Evolutionary conservation across 2,888 invertebrate genomes (phyloP).

Genomic region (Diaprepes abbreviatus): DNA sequence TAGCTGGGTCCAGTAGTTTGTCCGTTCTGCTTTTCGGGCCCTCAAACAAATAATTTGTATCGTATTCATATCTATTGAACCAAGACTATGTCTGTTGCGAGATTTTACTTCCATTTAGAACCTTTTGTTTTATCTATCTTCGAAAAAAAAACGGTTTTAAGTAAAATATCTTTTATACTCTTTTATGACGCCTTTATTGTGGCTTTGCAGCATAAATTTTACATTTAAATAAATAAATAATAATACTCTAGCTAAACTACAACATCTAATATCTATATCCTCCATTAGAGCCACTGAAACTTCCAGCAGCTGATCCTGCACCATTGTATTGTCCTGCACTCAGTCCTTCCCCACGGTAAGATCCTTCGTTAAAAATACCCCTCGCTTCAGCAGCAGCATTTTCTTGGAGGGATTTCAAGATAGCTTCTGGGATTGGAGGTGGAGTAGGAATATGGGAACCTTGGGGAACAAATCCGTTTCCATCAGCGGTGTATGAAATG

Average conservation of each 20-base stretch:
- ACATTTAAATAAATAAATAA: neutral
- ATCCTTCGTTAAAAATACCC: conserved; percentile 47
- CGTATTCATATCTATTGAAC: no score
- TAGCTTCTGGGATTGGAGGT: conserved; percentile 73
- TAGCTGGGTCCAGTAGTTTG: no score
- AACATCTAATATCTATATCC: conserved; percentile 31
- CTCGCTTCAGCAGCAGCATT: conserved; percentile 55
- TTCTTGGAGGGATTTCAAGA: conserved; percentile 63
- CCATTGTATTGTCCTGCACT: conserved; percentile 32
- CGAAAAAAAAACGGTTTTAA: no score
- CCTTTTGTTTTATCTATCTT: no score
- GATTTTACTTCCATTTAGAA: no score
- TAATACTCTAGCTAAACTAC: neutral
- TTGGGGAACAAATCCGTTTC: conserved; percentile 71
- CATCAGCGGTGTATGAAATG: conserved; percentile 72
- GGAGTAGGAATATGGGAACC: conserved; percentile 72
- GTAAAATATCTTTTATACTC: no score
- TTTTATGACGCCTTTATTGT: conserved; percentile 5
- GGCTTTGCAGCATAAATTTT: conserved; percentile 10
- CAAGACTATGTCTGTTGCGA: no score
- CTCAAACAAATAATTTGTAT: no score
- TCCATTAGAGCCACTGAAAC: conserved; percentile 2
- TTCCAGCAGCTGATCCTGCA: conserved; percentile 18
- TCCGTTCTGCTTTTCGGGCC: no score
- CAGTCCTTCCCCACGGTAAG: conserved; percentile 42